Percentiles rank a stretch among this genome's conserved stretches.
Evolutionary conservation across 2,113 vertebrate species (phyloP).

Genomic region (Excalfactoria chinensis): DNA sequence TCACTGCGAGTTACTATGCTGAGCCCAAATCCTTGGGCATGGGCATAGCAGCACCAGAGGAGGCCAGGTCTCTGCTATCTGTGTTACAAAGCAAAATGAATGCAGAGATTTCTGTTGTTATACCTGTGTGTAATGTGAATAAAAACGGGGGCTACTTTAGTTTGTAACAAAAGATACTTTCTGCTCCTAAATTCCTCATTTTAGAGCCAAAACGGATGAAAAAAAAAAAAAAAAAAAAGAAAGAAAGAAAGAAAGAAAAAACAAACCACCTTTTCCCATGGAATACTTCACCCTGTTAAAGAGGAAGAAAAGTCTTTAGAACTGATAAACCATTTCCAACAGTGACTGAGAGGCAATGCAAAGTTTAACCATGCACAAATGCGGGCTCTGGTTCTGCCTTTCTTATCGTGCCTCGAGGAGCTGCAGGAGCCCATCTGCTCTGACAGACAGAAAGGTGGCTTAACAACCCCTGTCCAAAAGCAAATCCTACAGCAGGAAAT

Average conservation of each 20-base stretch:
- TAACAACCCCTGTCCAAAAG: background rate
- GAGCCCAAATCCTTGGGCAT: background rate
- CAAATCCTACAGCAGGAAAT: background rate
- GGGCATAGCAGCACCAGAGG: background rate
- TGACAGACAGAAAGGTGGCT: background rate
- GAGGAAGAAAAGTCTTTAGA: background rate
- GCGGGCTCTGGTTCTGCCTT: background rate
- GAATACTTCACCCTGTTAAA: background rate
- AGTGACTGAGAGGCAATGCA: background rate
- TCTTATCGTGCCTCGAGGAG: background rate
- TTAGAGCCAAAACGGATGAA: background rate
- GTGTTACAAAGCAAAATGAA: background rate
- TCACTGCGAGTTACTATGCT: background rate
- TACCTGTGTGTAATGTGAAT: background rate
- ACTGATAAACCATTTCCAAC: background rate
- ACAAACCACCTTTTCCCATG: rapidly evolving
- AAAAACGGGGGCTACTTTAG: background rate
- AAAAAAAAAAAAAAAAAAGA: background rate
- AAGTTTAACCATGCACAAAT: rapidly evolving
- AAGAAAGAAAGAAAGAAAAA: background rate
- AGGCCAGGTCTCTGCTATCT: rapidly evolving
- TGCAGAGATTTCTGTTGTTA: background rate
- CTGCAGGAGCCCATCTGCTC: background rate
- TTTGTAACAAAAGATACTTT: rapidly evolving
- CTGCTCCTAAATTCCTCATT: background rate